phyloP scores from a whole-genome alignment of 2,797 vertebrate genomes.

The Arnoldichthys spilopterus region DNA sequence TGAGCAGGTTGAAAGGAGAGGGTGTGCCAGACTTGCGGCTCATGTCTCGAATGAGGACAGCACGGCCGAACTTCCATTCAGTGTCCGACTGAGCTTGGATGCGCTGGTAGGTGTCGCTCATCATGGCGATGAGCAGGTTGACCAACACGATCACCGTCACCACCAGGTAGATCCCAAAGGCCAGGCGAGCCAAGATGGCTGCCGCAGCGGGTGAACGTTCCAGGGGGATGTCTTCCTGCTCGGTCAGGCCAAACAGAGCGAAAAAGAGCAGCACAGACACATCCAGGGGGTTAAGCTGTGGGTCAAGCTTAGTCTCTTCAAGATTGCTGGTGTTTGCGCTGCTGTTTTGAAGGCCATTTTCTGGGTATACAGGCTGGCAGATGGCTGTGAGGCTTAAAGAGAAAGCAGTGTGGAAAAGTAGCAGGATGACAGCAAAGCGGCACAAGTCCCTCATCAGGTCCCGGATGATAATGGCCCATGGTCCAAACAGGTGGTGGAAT shows the following conservation, averaged over 20 bases:
- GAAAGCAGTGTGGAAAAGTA: constrained; percentile 70
- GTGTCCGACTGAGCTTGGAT: constrained; percentile 73
- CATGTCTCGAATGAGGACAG: constrained; percentile 70
- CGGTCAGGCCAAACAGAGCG: constrained; percentile 68
- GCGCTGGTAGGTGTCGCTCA: constrained; percentile 74
- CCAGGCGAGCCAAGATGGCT: constrained; percentile 56
- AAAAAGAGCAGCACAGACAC: constrained; percentile 69
- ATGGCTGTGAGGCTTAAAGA: constrained; percentile 68
- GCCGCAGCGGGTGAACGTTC: constrained; percentile 56
- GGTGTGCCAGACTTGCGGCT: constrained; percentile 69
- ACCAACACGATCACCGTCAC: constrained; percentile 70
- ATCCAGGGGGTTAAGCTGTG: constrained; percentile 57
- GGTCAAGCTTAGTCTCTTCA: background rate
- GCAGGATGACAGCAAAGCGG: constrained; percentile 69
- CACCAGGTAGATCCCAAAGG: constrained; percentile 69
- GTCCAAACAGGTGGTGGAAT: constrained; percentile 73
- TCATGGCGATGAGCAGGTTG: constrained; percentile 74
- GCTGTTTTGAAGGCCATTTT: background rate
- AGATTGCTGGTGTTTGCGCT: constrained; percentile 13
- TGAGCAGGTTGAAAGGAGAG: constrained; percentile 69
- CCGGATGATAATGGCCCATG: constrained; percentile 71
- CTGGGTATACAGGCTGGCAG: constrained; percentile 66
- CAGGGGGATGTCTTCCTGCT: constrained; percentile 60
- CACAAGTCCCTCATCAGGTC: constrained; percentile 72
- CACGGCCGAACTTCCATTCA: constrained; percentile 72